A percentile compares a stretch with the other conserved stretches of the same genome.
Evolutionary conservation across 2,888 invertebrate species (phyloP).

Genomic region (Drosophila mayaguana): DNA sequence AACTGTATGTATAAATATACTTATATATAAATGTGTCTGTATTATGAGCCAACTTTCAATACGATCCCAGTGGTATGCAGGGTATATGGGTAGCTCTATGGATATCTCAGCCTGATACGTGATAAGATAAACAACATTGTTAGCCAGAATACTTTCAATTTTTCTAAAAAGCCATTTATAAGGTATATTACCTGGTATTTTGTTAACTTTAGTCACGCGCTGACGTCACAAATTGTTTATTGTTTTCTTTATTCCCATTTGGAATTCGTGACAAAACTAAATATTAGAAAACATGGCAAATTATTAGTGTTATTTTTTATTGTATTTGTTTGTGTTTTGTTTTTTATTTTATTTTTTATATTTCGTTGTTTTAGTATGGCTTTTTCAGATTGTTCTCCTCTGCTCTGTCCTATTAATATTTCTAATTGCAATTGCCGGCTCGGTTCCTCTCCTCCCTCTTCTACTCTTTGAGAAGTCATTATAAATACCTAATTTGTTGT

Average conservation of each 20-base stretch:
- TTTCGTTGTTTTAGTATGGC: neutral
- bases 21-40: no score
- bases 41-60: neutral
- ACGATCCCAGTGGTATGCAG: neutral
- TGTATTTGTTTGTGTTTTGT: neutral
- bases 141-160: conserved; percentile 9
- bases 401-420: conserved; percentile 14
- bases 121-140: conserved; percentile 43
- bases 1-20: no score
- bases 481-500: conserved; percentile 59
- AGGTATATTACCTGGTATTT: neutral
- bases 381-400: neutral
- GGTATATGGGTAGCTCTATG: neutral
- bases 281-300: conserved; percentile 28
- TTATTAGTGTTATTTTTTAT: conserved; percentile 17
- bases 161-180: conserved; percentile 1
- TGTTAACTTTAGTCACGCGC: conserved; percentile 35
- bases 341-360: neutral
- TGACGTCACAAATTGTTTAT: conserved; percentile 38
- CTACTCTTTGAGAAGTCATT: conserved; percentile 63
- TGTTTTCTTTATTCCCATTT: neutral
- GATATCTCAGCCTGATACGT: neutral
- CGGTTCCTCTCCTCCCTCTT: neutral
- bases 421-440: conserved; percentile 36
- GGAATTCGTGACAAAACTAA: conserved; percentile 26